Conservation (phyloP, 2,888 invertebrate genomes). For the Xylocampa areola region DNA sequence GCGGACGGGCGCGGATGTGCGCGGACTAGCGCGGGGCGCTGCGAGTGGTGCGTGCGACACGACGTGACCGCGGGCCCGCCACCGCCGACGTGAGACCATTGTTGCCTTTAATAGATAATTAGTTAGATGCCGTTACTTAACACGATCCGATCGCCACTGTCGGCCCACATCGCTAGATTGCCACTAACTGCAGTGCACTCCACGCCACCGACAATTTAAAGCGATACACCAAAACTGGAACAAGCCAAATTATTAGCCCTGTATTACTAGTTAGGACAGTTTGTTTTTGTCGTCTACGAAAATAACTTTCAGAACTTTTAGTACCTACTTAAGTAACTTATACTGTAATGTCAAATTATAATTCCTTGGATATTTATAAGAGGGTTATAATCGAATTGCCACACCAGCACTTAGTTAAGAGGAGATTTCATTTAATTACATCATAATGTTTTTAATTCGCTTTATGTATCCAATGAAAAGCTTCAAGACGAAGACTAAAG, state of each 20-base stretch:
- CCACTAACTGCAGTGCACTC: constrained; percentile 69
- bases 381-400: too few species aligned
- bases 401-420: too few species aligned
- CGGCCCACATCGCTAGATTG: constrained; percentile 75
- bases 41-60: constrained; percentile 67
- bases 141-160: constrained; percentile 77
- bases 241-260: constrained; percentile 59
- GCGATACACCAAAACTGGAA: constrained; percentile 65
- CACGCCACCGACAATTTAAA: constrained; percentile 62
- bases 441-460: too few species aligned
- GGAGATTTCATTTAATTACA: too few species aligned
- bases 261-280: constrained; percentile 26
- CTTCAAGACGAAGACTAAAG: constrained; percentile 4
- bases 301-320: too few species aligned
- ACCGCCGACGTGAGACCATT: constrained; percentile 83
- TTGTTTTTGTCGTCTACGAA: too few species aligned
- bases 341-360: too few species aligned
- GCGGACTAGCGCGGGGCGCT: constrained; percentile 39
- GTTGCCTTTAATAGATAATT: constrained; percentile 88
- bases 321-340: too few species aligned
- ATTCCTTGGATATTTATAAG: too few species aligned
- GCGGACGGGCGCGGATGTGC: not conserved
- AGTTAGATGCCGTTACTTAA: constrained; percentile 86
- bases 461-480: too few species aligned
- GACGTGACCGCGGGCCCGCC: constrained; percentile 70